Conservation (phyloP, 37 sponge, comb jelly and placozoan genomes). For the Petrosia ficiformis region DNA sequence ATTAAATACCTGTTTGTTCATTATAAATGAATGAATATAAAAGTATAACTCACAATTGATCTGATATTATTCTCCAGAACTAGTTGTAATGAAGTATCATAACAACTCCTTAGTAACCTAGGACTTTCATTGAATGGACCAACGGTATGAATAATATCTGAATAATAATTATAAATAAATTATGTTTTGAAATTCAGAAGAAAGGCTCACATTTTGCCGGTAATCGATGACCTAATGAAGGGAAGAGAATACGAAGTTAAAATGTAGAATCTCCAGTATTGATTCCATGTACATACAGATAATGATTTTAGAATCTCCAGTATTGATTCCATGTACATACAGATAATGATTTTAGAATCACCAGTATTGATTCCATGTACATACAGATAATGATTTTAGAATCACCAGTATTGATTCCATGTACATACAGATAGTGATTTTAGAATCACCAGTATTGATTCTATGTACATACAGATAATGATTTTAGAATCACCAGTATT, state of each 20-base stretch:
- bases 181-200: background rate
- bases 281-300: too few relatives aligned
- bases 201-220: conserved; percentile 79
- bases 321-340: too few relatives aligned
- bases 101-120: conserved; percentile 62
- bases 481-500: too few relatives aligned
- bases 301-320: too few relatives aligned
- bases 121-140: conserved; percentile 59
- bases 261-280: background rate
- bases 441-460: too few relatives aligned
- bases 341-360: too few relatives aligned
- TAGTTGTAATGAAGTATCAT: conserved; percentile 57
- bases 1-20: background rate
- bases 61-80: conserved; percentile 57
- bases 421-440: too few relatives aligned
- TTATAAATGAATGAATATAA: background rate
- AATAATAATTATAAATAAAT: too few relatives aligned
- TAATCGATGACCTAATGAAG: conserved; percentile 57
- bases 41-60: conserved; percentile 64
- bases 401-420: too few relatives aligned
- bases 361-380: too few relatives aligned
- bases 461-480: too few relatives aligned
- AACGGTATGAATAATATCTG: conserved; percentile 90
- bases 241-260: background rate
- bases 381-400: too few relatives aligned